phyloP scores from a whole-genome alignment of 2,888 invertebrate species.

The Thymelicus sylvestris region DNA sequence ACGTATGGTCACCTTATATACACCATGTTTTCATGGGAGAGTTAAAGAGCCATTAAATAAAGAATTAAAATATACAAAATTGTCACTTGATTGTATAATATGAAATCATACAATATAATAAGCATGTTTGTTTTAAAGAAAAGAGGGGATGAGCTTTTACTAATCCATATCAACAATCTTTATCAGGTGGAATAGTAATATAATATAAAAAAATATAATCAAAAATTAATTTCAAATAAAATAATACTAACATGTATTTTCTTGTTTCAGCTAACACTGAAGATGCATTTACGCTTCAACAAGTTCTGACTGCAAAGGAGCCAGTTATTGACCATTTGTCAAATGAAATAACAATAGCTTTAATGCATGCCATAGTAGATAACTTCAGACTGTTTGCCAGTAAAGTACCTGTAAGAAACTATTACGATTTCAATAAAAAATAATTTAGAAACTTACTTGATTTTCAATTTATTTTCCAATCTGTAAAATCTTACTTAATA shows the following conservation, averaged over 20 bases:
- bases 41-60: no score
- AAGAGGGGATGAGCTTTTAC: no score
- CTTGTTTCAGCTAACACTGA: slow-evolving; percentile 56
- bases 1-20: no score
- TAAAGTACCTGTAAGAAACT: slow-evolving; percentile 67
- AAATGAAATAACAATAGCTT: slow-evolving; percentile 69
- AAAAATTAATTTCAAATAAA: no score
- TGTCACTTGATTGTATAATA: no score
- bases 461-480: slow-evolving; percentile 2
- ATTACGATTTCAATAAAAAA: slow-evolving; percentile 62
- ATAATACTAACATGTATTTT: neutral
- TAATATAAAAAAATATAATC: no score
- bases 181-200: no score
- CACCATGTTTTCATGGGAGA: no score
- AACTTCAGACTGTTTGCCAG: slow-evolving; percentile 72
- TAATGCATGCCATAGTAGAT: slow-evolving; percentile 74
- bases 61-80: no score
- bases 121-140: no score
- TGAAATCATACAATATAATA: no score
- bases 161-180: no score
- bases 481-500: neutral
- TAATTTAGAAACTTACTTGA: slow-evolving; percentile 23
- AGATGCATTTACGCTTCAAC: slow-evolving; percentile 57
- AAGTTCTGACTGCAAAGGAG: slow-evolving; percentile 55
- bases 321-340: slow-evolving; percentile 68